phyloP scores from a whole-genome alignment of 2,113 vertebrate species.

The Columbina picui region DNA sequence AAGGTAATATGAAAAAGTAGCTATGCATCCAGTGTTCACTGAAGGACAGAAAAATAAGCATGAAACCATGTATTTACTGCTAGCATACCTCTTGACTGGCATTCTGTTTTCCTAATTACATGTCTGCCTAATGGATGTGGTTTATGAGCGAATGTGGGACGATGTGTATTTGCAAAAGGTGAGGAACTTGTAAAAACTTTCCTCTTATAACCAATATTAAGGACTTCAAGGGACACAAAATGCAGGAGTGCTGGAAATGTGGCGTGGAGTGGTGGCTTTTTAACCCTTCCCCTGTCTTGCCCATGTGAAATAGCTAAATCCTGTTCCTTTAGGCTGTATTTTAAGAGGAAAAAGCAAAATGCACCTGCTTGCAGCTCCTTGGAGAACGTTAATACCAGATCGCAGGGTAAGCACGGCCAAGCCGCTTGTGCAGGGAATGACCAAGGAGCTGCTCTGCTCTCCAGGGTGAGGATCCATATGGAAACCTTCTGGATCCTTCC shows the following conservation, averaged over 20 bases:
- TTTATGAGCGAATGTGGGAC: not conserved
- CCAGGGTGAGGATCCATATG: rapidly evolving
- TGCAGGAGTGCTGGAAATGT: not conserved
- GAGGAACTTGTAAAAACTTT: not conserved
- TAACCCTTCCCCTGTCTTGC: not conserved
- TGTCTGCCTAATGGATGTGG: not conserved
- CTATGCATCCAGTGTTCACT: not conserved
- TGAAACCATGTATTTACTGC: not conserved
- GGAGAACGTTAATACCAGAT: not conserved
- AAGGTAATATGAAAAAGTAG: not conserved
- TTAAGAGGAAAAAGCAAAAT: not conserved
- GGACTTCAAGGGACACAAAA: not conserved
- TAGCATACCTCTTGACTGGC: not conserved
- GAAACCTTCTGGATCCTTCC: not conserved
- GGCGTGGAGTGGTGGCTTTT: not conserved
- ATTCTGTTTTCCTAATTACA: rapidly evolving
- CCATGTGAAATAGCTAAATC: not conserved
- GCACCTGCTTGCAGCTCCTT: not conserved
- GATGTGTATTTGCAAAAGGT: not conserved
- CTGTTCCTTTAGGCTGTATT: not conserved
- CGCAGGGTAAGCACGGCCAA: rapidly evolving
- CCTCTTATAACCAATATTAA: rapidly evolving
- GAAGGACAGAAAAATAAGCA: too few species aligned
- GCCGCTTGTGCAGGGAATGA: too few species aligned
- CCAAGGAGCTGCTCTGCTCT: not conserved